Conservation (phyloP, 2,113 vertebrate genomes). For the Pelobates fuscus region DNA sequence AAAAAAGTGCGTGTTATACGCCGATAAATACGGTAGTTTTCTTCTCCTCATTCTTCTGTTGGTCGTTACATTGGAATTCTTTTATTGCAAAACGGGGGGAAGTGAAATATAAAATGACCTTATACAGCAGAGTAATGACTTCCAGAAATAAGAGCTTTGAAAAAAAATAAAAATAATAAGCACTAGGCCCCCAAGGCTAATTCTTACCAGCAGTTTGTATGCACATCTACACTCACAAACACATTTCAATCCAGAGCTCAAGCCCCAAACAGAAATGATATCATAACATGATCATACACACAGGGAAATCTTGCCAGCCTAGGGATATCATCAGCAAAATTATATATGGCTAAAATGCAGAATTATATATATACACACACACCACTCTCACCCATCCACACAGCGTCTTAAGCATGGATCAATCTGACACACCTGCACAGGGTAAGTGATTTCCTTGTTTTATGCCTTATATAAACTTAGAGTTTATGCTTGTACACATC, state of each 20-base stretch:
- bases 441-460: no score
- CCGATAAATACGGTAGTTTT: no score
- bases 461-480: no score
- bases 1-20: no score
- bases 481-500: no score
- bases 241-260: not conserved
- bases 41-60: conserved; percentile 4
- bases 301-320: no score
- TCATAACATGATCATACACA: not conserved
- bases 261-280: not conserved
- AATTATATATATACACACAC: no score
- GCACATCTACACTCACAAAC: not conserved
- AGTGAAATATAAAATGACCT: conserved; percentile 16
- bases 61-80: not conserved
- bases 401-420: no score
- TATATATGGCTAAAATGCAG: no score
- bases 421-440: no score
- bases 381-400: no score
- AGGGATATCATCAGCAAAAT: no score
- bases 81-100: conserved; percentile 8
- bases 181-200: not conserved
- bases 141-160: conserved; percentile 4
- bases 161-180: not conserved
- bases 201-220: conserved; percentile 12
- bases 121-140: conserved; percentile 2